phyloP scores from a whole-genome alignment of 2,113 vertebrate genomes.

The Eolophus roseicapilla region DNA sequence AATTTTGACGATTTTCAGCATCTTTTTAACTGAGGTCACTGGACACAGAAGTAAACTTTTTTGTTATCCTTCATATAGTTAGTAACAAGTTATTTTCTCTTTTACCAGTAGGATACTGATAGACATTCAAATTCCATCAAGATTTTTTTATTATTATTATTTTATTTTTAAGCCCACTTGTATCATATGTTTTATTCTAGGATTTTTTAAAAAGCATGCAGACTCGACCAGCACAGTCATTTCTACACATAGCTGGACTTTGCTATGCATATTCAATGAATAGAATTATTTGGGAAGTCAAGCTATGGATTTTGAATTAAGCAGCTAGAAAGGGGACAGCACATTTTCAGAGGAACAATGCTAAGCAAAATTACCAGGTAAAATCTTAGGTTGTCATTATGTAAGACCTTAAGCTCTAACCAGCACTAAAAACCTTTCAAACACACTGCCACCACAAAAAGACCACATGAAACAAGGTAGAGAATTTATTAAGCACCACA shows the following conservation, averaged over 20 bases:
- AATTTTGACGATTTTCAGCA: neutral
- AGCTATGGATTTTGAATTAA: neutral
- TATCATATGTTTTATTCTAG: neutral
- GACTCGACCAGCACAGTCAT: neutral
- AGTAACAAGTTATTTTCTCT: neutral
- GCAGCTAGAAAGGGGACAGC: neutral
- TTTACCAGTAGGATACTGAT: neutral
- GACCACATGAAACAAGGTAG: neutral
- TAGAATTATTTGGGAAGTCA: neutral
- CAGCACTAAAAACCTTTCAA: neutral
- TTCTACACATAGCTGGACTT: neutral
- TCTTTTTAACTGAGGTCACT: neutral
- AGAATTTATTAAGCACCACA: neutral
- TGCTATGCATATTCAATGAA: neutral
- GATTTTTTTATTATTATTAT: neutral
- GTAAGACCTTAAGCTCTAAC: neutral
- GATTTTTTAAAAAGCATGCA: neutral
- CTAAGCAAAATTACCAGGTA: neutral
- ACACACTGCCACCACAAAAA: neutral
- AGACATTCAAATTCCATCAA: neutral
- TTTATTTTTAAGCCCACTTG: neutral
- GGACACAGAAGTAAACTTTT: neutral
- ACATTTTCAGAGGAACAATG: neutral
- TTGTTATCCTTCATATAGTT: neutral
- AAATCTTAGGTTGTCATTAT: neutral